Evolutionary conservation across 2,797 vertebrate genomes (phyloP), one percentile per base, ranked within the genome.

Genomic region (Pelobates cultripes): DNA sequence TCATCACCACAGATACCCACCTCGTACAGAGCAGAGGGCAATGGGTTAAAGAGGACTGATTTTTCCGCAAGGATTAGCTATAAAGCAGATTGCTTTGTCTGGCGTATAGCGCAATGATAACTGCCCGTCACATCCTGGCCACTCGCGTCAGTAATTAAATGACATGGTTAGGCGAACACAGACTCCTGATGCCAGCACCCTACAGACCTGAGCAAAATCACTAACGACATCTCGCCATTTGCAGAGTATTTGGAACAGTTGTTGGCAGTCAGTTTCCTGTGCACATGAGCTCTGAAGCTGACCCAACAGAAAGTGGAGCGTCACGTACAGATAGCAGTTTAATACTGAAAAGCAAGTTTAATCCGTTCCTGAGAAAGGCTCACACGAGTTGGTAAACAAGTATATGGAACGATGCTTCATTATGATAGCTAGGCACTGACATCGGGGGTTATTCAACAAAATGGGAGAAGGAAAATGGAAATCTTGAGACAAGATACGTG

Each of bases 61-160:
- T 44, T 64, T 28, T 75, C 14, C n/a, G 41, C 28, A 60, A 41
- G 79, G 64, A 43, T 82, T 67, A 67, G 60, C 61, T 73, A 42
- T 67, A 76, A 51, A 87, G 91, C 89, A 92, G 90, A 92, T 91
- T 89, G 88, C 89, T 87, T 82, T 87, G 85, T 86, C 87, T 89
- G 89, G 89, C 88, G 87, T 86, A 78, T 15, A 85, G 87, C 42
- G 84, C 85, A 7, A 74, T 64, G 86, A 86, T 87, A 71, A 13
- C 86, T 70, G 84, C 85, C 88, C 86, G 86, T 78, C 75, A 88
- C 88, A 85, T 88, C 86, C 85, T 81, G 81, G 82, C 87, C 87
- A 87, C 64, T 87, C 86, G 42, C 64, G 75, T 86, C 75, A 85
- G 86, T 91, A 91, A 91, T 90, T 88, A 87, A 91, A 92, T 92